Evolutionary conservation across 1,140 invertebrate genomes (phyloP), one percentile per base, ranked within the genome.

Genomic region (Hydropsyche tenuis): DNA sequence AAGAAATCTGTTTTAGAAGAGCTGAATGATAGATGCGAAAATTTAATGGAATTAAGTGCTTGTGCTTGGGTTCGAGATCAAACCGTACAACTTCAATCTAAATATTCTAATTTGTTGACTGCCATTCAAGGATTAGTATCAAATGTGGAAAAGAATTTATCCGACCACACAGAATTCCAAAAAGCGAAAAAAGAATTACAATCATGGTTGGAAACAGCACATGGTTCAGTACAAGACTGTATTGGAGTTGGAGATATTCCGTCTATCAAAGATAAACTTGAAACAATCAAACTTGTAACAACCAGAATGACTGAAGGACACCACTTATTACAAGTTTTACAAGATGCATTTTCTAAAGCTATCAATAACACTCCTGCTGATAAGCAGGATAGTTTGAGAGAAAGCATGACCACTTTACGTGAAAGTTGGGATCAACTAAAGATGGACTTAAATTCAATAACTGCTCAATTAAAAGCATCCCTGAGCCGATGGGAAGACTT

Each of bases 91-190:
- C 81, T 94, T 1, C 94, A 96, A 83, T 90, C 92, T 3, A 86
- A 89, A 23, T 96, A 96, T 76, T 93, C 92, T 0, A 89, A 90
- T 74, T 79, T 95, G 0, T 75, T 95, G 48, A 93, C 92, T 0
- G 89, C 89, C 64, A 90, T 91, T 56, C 93, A 95, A 83, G 89
- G 91, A 64, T 83, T 95, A 18, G 90, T 96, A 0, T 91, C 92
- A 0, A 91, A 90, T 80, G 90, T 94, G 1, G 93, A 96, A 79
- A 96, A 96, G 83, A 95, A 93, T 82, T 81, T 96, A 0, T 92
- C 91, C 0, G 94, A 96, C 81, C 93, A 96, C 73, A 95, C 93
- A 0, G 94, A 96, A 80, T 96, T 96, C 81, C 83, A 94, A 0
- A 93, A 93, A 78, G 92, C 92, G 3, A 94, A 94, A 79, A 89